phyloP scores from a whole-genome alignment of 2,797 vertebrate species.

The Denticeps clupeoides region DNA sequence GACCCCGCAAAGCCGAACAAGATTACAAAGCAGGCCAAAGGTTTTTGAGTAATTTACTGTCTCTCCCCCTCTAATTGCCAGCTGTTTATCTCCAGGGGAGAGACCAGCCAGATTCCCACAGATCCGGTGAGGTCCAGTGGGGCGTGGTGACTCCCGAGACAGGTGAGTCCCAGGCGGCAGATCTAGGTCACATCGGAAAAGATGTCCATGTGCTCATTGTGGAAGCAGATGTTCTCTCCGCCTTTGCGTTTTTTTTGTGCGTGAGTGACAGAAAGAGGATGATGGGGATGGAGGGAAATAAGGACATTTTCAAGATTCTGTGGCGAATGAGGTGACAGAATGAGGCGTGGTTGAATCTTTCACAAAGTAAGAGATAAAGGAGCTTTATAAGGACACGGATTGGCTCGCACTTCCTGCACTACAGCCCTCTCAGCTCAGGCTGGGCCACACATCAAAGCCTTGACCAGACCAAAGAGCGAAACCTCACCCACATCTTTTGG shows the following conservation, averaged over 20 bases:
- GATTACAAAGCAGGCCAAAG: too few relatives aligned
- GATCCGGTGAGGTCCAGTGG: slow-evolving; percentile 16
- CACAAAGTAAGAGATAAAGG: slow-evolving; percentile 14
- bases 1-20: too few relatives aligned
- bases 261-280: not conserved
- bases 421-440: slow-evolving; percentile 21
- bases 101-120: slow-evolving; percentile 21
- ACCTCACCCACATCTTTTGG: slow-evolving; percentile 52
- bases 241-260: slow-evolving; percentile 10
- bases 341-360: too few relatives aligned
- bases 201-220: slow-evolving; percentile 10
- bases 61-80: slow-evolving; percentile 25
- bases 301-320: too few relatives aligned
- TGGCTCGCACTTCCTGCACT: not conserved
- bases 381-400: not conserved
- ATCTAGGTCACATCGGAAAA: not conserved
- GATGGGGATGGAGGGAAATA: too few relatives aligned
- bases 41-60: not conserved
- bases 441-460: slow-evolving; percentile 49
- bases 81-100: slow-evolving; percentile 16
- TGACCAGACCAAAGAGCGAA: slow-evolving; percentile 28
- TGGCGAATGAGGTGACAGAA: too few relatives aligned
- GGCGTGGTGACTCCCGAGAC: not conserved
- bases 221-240: slow-evolving; percentile 24
- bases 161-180: not conserved